Evolutionary conservation across 2,113 vertebrate genomes (phyloP), one percentile per base, ranked within the genome.

Genomic region (Antechinus flavipes): DNA sequence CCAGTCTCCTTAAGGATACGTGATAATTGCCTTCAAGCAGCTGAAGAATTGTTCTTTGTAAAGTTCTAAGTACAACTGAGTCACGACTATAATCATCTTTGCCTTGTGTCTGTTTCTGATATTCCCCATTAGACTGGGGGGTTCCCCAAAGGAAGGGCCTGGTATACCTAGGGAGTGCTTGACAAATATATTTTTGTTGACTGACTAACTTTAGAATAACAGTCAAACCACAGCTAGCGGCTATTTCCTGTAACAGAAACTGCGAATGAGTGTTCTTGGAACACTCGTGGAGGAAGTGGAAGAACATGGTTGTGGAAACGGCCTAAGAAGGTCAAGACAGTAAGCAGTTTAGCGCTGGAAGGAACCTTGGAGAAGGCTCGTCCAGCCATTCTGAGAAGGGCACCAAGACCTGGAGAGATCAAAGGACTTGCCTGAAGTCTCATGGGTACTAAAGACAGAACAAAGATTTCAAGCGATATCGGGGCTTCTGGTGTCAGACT

Each of bases 181-280:
- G 0, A 35, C 55, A 94, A 19, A 93, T 76, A 90, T 56, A 93
- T 91, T 89, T 7, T 25, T 42, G 0, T 94, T 27, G 16, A 49
- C 30, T 95, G 93, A 94, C 91, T 93, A 94, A 76, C 61, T n/a
- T 52, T 94, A 55, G 76, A 94, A 61, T 46, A 76, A 49, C 89
- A 93, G 89, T 61, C 52, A 96, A 96, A 95, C 92, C 90, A 93
- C 91, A 55, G 1, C n/a, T 96, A 93, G 90, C 94, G 11, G 53
- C 24, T 16, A 52, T 52, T 96, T 97, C 94, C 61, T 93, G 52
- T 61, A 96, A 96, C 84, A 8, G 94, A 97, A 96, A 56, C 6
- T 54, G 84, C 47, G 53, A 49, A 54, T 89, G 23, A 91, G 90
- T 56, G 46, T 50, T 26, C 50, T 52, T 52, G 50, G 50, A 52